Percentiles rank a stretch among this genome's conserved stretches.
Evolutionary conservation across 1,140 invertebrate genomes (phyloP).

Genomic region (Drosophila navojoa): DNA sequence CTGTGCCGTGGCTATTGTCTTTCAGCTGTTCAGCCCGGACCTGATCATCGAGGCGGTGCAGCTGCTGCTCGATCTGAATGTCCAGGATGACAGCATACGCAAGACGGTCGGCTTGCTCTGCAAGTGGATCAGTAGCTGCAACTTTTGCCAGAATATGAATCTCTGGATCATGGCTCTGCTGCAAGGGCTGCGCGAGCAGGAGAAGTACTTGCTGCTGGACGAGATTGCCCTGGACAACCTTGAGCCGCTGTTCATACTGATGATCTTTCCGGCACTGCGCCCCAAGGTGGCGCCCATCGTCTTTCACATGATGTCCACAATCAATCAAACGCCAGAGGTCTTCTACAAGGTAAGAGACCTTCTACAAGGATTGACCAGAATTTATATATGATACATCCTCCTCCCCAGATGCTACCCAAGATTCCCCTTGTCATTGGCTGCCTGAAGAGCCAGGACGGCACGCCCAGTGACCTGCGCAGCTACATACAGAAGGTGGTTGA

Average conservation of each 20-base stretch:
- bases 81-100: slow-evolving; percentile 83
- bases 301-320: slow-evolving; percentile 85
- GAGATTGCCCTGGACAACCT: slow-evolving; percentile 85
- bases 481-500: slow-evolving; percentile 85
- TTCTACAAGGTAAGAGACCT: slow-evolving; percentile 82
- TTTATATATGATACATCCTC: not conserved
- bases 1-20: slow-evolving; percentile 85
- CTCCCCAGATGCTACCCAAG: slow-evolving; percentile 73
- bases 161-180: slow-evolving; percentile 85
- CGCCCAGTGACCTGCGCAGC: slow-evolving; percentile 79
- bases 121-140: slow-evolving; percentile 85
- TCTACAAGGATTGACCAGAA: too few species aligned
- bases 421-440: slow-evolving; percentile 69
- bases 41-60: slow-evolving; percentile 84
- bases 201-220: slow-evolving; percentile 84
- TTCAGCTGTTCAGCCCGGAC: slow-evolving; percentile 84
- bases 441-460: slow-evolving; percentile 81
- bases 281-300: slow-evolving; percentile 84
- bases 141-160: slow-evolving; percentile 84
- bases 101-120: slow-evolving; percentile 85
- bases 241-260: slow-evolving; percentile 82
- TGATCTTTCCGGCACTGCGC: slow-evolving; percentile 84
- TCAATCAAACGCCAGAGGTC: slow-evolving; percentile 83
- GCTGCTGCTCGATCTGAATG: slow-evolving; percentile 75
- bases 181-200: slow-evolving; percentile 84